phyloP scores from a whole-genome alignment of 2,113 vertebrate genomes.

The Aegotheles bennettii region DNA sequence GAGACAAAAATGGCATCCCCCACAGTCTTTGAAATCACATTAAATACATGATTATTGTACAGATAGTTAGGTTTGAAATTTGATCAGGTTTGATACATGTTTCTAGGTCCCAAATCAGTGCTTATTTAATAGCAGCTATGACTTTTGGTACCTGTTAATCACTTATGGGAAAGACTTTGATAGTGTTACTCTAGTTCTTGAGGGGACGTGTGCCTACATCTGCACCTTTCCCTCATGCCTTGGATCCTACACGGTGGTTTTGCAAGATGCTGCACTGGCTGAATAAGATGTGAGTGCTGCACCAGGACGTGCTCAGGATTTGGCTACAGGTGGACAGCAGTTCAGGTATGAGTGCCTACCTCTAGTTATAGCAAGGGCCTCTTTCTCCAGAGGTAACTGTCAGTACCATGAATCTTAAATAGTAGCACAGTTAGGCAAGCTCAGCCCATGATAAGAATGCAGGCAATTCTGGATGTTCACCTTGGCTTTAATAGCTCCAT shows the following conservation, averaged over 20 bases:
- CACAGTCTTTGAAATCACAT: background rate
- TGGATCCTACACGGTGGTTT: fast-evolving
- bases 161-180: background rate
- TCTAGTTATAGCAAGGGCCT: background rate
- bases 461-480: background rate
- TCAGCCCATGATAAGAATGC: background rate
- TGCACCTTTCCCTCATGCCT: background rate
- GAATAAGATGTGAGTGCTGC: background rate
- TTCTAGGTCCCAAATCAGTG: background rate
- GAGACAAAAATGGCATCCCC: background rate
- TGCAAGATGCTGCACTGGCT: background rate
- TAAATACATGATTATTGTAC: background rate
- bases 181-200: background rate
- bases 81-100: background rate
- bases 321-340: background rate
- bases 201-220: fast-evolving
- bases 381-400: background rate
- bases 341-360: fast-evolving
- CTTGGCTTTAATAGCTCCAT: background rate
- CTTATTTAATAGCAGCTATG: background rate
- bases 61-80: background rate
- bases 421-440: background rate
- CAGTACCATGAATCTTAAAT: background rate
- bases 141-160: background rate
- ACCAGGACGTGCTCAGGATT: background rate